These are phyloP conservation scores for Podocnemis expansa DNA, from an alignment of 2,113 vertebrate species.

Conservation along the genomic window DNA sequence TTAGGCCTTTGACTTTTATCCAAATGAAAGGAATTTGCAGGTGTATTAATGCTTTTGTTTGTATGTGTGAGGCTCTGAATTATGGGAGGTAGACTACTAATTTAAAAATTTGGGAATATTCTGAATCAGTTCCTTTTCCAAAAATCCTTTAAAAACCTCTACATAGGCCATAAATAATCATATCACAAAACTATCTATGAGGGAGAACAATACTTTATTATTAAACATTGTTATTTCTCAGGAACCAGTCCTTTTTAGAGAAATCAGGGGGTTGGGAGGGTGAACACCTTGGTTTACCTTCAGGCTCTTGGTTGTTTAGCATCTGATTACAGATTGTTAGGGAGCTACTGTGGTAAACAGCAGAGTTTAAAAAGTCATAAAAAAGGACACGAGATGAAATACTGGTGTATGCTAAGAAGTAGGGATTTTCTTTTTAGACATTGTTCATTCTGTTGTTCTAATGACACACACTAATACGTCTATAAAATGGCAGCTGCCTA, in stretches of 20 bases:
- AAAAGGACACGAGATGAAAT: background rate
- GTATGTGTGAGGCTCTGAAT: background rate
- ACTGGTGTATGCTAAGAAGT: background rate
- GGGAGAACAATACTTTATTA: background rate
- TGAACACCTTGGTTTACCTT: background rate
- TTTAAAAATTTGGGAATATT: background rate
- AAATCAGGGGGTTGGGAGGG: background rate
- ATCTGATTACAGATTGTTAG: background rate
- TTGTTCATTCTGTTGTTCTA: background rate
- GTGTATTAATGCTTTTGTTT: background rate
- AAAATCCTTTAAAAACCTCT: background rate
- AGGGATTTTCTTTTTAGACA: background rate
- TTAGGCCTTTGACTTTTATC: background rate
- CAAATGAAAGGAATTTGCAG: background rate
- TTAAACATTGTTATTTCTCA: background rate
- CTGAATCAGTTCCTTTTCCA: background rate
- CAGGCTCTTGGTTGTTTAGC: background rate
- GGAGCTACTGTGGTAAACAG: background rate
- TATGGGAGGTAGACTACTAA: background rate
- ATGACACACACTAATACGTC: background rate
- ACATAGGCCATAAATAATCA: background rate
- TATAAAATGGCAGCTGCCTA: background rate
- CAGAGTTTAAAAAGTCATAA: background rate
- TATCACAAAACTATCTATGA: background rate
- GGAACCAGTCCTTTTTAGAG: background rate